Base-by-base conservation (phyloP, 2,797 vertebrate species). In the Onychomys leucogaster region DNA sequence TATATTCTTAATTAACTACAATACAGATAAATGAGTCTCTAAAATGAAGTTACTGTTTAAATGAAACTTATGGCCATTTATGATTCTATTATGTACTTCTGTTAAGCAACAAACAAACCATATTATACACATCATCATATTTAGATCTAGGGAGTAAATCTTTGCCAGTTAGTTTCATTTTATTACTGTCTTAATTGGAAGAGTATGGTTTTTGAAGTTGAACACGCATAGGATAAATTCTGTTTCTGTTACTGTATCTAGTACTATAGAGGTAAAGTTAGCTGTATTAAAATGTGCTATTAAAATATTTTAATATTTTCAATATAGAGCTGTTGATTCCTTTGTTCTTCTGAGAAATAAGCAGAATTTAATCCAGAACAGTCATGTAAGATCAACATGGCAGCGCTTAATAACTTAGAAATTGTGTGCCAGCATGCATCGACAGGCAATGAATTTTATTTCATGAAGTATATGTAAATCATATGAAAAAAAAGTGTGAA, bases 401-500 rank as follows among this genome's bases (percentile, higher is more conserved):
- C 0, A 76, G 49, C 37, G 5, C 83, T 13, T 84, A 23, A 7
- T 67, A 41, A 75, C 43, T 71, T 57, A 87, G 41, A 96, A 96
- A 93, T 88, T 94, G 37, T 2, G 49, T n/a, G 3, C 11, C 37
- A 78, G 27, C 7, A 52, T 29, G 3, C 37, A 11, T 19, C 65
- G 9, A 13, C 61, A 43, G 59, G 76, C 13, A 57, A 37, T 81
- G 71, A 43, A 7, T 14, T 89, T 88, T 90, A 81, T 6, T 90
- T 71, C 46, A 90, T 85, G 23, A 25, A 57, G 46, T 67, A 91
- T 37, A 82, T 92, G 16, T 55, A 88, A 88, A 37, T 91, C 16
- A 95, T 57, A 91, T 89, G 52, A 78, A 21, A 83, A 21, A 83
- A 88, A 85, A 63, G 46, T n/a, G 52, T 75, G 37, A 88, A 80